phyloP scores from a whole-genome alignment of 2,888 invertebrate species.

The Cheilosia grossa region DNA sequence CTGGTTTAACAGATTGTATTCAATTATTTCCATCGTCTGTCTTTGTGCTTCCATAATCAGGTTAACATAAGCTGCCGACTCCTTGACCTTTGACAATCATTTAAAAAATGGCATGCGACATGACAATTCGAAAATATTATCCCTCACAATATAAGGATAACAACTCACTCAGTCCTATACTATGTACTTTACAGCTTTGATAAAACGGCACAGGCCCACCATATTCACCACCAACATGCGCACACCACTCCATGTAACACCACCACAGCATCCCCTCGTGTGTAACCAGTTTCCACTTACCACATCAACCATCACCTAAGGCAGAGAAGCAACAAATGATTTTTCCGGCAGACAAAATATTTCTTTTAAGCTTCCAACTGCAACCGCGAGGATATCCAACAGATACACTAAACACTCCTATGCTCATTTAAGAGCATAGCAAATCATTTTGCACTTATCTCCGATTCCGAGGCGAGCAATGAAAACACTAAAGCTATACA shows the following conservation, averaged over 20 bases:
- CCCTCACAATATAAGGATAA: slow-evolving; percentile 1
- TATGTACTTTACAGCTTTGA: slow-evolving; percentile 1
- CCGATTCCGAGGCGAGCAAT: slow-evolving; percentile 22
- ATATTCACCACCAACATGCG: slow-evolving; percentile 59
- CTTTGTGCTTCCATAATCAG: slow-evolving; percentile 20
- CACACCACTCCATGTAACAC: not conserved
- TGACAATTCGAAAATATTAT: slow-evolving; percentile 46
- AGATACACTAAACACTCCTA: slow-evolving; percentile 7
- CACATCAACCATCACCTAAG: not conserved
- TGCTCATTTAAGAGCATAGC: slow-evolving; percentile 60
- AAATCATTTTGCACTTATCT: slow-evolving; percentile 54
- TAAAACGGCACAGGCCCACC: not conserved
- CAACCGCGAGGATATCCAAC: slow-evolving; percentile 4
- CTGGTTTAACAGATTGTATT: slow-evolving; percentile 1
- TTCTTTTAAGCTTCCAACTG: slow-evolving; percentile 34
- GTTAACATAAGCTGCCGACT: slow-evolving; percentile 18
- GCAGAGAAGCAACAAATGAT: slow-evolving; percentile 71
- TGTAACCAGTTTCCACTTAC: not conserved
- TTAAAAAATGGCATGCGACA: slow-evolving; percentile 23
- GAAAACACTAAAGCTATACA: slow-evolving; percentile 44
- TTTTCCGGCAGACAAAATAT: slow-evolving; percentile 25
- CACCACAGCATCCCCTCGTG: not conserved
- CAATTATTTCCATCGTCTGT: slow-evolving; percentile 17
- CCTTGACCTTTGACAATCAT: slow-evolving; percentile 62
- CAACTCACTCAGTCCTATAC: too few relatives aligned